phyloP scores from a whole-genome alignment of 2,888 invertebrate species.

The Ypsolopha sequella region DNA sequence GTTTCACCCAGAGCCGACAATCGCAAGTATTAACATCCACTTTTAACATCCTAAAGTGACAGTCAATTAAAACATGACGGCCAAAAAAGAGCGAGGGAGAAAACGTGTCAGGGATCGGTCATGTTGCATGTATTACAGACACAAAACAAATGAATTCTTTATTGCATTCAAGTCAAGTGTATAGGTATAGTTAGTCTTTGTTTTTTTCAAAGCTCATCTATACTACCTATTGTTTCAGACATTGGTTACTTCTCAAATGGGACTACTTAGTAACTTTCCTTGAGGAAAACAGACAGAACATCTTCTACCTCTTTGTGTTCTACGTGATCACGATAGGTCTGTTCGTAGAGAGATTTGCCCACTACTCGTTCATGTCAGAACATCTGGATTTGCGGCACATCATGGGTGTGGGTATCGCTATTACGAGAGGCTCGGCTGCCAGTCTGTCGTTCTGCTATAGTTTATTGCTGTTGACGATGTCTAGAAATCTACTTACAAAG shows the following conservation, averaged over 20 bases:
- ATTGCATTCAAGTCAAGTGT: too few species aligned
- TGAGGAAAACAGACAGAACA: conserved; percentile 96
- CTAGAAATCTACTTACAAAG: conserved; percentile 90
- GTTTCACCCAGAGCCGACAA: too few species aligned
- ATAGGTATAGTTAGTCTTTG: too few species aligned
- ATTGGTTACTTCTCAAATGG: conserved; percentile 84
- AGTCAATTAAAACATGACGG: too few species aligned
- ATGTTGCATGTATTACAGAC: too few species aligned
- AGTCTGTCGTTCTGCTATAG: conserved; percentile 96
- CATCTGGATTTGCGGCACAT: conserved; percentile 95
- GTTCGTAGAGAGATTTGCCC: conserved; percentile 96
- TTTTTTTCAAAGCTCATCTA: too few species aligned
- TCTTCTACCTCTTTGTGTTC: conserved; percentile 94
- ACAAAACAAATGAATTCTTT: too few species aligned
- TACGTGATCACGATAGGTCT: conserved; percentile 93
- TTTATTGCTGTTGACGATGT: conserved; percentile 92
- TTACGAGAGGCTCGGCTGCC: conserved; percentile 94
- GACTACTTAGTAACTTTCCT: conserved; percentile 90
- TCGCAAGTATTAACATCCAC: too few species aligned
- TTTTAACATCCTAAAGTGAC: too few species aligned
- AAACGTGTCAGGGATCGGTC: too few species aligned
- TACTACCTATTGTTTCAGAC: conserved; percentile 38
- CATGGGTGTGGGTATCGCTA: conserved; percentile 97
- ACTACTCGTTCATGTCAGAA: conserved; percentile 97
- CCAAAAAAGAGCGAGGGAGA: too few species aligned